Base-by-base conservation (phyloP, 2,113 vertebrate genomes). In the Alethe castanea region DNA sequence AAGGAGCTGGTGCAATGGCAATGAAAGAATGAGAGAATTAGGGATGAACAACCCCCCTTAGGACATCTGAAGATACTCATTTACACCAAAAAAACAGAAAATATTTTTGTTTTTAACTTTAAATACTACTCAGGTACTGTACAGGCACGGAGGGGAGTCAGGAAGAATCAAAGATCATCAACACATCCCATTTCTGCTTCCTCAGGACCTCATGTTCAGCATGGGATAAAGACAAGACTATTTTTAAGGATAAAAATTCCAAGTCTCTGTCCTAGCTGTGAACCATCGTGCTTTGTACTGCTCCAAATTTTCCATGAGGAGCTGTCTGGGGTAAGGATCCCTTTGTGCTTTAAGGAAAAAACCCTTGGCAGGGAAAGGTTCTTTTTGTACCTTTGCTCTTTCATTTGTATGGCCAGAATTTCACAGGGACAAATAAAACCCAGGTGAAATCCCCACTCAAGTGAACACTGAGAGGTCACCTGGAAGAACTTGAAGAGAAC, bases 401-500 rank as follows among this genome's bases (percentile, higher is more conserved):
- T 29, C 20, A 3, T 31, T 62, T 64, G 20, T 50, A 9, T 4
- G 29, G 8, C 5, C 2, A 2, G 13, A 44, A 64, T 22, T 45
- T 20, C 44, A 44, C 4, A 23, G 26, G 8, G 78, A 7, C 19
- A 64, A 61, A 45, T 14, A 33, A 44, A 18, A 2, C 15, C 16
- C 35, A 79, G 42, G 53, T 54, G n/a, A 57, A 72, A 85, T 47
- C 36, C 4, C 6, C 9, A 38, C 18, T 8, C 11, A 22, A 42
- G 36, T 1, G 26, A 73, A 57, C 59, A 19, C 15, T 3, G 19
- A 36, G 80, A 57, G 45, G 26, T 45, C 61, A 80, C 5, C 1
- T 29, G 54, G 56, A 82, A 5, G 5, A 8, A 2, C 0, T 2
- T 15, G 66, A 52, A 16, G 42, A 5, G 6, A 14, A 24, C 3